phyloP scores from a whole-genome alignment of 2,113 vertebrate species.

The Corvus cornix region DNA sequence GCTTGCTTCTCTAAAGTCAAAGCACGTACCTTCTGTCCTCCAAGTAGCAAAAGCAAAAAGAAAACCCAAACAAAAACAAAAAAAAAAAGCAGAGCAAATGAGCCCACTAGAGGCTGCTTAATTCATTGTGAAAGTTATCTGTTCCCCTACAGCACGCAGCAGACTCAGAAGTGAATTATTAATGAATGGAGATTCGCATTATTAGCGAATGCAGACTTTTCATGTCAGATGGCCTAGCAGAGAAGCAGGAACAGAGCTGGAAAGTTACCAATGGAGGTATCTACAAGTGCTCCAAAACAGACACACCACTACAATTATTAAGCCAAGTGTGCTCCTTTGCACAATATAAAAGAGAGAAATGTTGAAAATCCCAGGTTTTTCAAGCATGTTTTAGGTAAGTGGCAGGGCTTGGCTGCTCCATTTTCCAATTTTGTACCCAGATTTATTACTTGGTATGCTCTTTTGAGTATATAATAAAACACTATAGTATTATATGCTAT shows the following conservation, averaged over 20 bases:
- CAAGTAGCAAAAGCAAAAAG: not conserved
- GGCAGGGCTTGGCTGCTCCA: not conserved
- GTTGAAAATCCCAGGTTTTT: not conserved
- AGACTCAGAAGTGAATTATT: not conserved
- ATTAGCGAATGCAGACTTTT: not conserved
- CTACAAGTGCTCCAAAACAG: not conserved
- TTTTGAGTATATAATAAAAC: not conserved
- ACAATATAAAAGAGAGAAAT: not conserved
- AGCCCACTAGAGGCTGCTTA: not conserved
- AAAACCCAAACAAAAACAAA: not conserved
- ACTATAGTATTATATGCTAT: not conserved
- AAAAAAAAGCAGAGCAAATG: not conserved
- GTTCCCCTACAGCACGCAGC: not conserved
- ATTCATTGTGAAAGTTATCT: not conserved
- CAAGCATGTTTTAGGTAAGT: not conserved
- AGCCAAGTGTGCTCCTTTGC: not conserved
- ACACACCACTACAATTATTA: not conserved
- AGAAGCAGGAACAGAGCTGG: not conserved
- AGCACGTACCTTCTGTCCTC: not conserved
- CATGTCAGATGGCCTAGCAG: not conserved
- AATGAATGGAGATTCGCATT: not conserved
- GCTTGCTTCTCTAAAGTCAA: not conserved
- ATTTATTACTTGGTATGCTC: not conserved
- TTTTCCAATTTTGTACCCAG: not conserved
- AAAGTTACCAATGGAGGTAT: not conserved